phyloP scores from a whole-genome alignment of 2,888 invertebrate species.

The Polydrusus pterygomalis region DNA sequence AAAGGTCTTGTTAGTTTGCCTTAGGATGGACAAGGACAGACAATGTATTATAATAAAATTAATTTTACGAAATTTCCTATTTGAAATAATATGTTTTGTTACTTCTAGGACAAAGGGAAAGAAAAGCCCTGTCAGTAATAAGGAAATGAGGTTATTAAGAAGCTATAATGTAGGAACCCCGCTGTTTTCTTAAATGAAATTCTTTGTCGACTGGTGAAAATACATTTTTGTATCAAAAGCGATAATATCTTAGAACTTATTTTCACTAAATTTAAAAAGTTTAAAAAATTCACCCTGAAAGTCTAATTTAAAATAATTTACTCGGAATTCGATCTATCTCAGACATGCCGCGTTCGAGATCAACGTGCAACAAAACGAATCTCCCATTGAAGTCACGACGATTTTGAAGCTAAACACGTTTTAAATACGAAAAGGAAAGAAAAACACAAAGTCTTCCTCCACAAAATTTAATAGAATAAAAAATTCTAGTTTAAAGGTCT shows the following conservation, averaged over 20 bases:
- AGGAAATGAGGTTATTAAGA: constrained; percentile 5
- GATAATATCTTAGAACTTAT: neutral
- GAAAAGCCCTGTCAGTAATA: constrained; percentile 4
- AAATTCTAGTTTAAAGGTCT: too few relatives aligned
- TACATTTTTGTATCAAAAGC: constrained; percentile 2
- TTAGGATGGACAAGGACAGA: neutral
- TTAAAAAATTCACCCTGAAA: too few relatives aligned
- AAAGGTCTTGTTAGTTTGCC: too few relatives aligned
- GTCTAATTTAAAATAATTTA: too few relatives aligned
- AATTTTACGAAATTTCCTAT: neutral
- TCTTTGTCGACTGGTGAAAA: constrained; percentile 10
- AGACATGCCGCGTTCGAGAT: too few relatives aligned
- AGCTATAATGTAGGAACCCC: neutral
- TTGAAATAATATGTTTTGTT: neutral
- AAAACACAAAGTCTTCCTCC: too few relatives aligned
- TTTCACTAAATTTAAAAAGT: neutral
- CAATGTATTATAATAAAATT: neutral
- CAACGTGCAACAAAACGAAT: too few relatives aligned
- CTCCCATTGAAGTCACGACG: too few relatives aligned
- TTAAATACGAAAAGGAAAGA: too few relatives aligned
- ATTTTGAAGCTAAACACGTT: too few relatives aligned
- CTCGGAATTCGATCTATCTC: too few relatives aligned
- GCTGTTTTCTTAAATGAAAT: constrained; percentile 12
- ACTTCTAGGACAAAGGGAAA: neutral
- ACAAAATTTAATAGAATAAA: too few relatives aligned